phyloP scores from a whole-genome alignment of 2,888 invertebrate genomes.

The Unio delphinus region DNA sequence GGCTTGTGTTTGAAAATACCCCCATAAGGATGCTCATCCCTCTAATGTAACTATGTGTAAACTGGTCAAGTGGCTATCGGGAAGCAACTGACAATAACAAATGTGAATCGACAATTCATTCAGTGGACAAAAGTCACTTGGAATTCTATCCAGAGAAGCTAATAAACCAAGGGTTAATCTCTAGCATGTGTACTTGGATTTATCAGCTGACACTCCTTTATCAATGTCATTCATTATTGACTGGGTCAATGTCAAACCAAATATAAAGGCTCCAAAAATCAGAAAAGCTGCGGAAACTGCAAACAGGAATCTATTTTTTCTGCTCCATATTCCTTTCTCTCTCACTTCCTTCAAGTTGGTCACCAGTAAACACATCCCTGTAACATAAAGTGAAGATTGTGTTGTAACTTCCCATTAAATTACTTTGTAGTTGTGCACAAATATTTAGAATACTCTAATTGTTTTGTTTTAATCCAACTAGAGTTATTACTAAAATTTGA shows the following conservation, averaged over 20 bases:
- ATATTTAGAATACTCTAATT: neutral
- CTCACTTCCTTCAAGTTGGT: slow-evolving; percentile 41
- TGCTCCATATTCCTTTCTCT: slow-evolving; percentile 24
- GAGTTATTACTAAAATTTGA: neutral
- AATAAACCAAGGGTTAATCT: too few species aligned
- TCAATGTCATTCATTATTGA: slow-evolving; percentile 57
- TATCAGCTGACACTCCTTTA: slow-evolving; percentile 51
- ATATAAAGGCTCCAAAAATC: slow-evolving; percentile 67
- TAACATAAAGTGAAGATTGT: slow-evolving; percentile 11
- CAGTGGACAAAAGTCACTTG: too few species aligned
- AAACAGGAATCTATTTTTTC: slow-evolving; percentile 36
- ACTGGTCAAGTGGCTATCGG: too few species aligned
- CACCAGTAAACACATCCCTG: slow-evolving; percentile 68
- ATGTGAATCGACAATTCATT: too few species aligned
- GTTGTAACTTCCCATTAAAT: neutral
- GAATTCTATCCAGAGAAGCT: too few species aligned
- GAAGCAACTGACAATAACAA: too few species aligned
- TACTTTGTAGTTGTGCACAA: neutral
- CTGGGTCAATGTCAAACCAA: slow-evolving; percentile 68
- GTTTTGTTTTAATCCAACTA: neutral
- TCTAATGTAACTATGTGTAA: too few species aligned
- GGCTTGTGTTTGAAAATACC: too few species aligned
- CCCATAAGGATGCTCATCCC: too few species aligned
- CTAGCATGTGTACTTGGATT: slow-evolving; percentile 52
- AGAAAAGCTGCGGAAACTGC: slow-evolving; percentile 57